Evolutionary conservation across 1,140 invertebrate species (phyloP).

Genomic region (Lucilia sericata): DNA sequence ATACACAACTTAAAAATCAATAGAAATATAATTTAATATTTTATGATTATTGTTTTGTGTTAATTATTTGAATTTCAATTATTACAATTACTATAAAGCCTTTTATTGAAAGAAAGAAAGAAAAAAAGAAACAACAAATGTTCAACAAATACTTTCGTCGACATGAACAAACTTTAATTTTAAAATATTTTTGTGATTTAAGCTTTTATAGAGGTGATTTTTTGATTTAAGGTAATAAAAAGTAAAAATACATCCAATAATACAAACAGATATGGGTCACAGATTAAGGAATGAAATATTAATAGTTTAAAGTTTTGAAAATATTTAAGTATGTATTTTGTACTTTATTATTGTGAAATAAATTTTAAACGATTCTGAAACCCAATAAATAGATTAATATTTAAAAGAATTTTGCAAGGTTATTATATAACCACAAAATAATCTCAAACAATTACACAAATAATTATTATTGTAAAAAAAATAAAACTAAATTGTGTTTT

Average conservation of each 20-base stretch:
- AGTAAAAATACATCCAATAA: too few species aligned
- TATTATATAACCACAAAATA: too few species aligned
- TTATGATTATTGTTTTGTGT: not conserved
- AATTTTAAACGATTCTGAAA: too few species aligned
- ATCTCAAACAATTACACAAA: not conserved
- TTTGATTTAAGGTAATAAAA: too few species aligned
- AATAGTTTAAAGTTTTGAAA: too few species aligned
- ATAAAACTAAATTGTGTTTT: not conserved
- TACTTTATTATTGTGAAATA: too few species aligned
- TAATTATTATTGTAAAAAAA: not conserved
- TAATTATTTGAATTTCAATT: not conserved
- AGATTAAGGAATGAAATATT: too few species aligned
- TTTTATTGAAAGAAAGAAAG: not conserved
- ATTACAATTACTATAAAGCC: not conserved
- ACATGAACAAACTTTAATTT: not conserved
- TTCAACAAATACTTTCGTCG: not conserved
- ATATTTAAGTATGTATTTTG: too few species aligned
- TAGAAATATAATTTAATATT: not conserved
- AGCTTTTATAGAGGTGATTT: not conserved
- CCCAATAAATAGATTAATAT: too few species aligned
- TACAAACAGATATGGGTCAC: too few species aligned
- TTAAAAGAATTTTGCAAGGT: too few species aligned
- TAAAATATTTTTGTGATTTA: not conserved
- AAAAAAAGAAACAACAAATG: not conserved
- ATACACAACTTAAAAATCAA: conserved; percentile 10